Conservation (phyloP, 2,797 vertebrate genomes). For the Limosa lapponica region DNA sequence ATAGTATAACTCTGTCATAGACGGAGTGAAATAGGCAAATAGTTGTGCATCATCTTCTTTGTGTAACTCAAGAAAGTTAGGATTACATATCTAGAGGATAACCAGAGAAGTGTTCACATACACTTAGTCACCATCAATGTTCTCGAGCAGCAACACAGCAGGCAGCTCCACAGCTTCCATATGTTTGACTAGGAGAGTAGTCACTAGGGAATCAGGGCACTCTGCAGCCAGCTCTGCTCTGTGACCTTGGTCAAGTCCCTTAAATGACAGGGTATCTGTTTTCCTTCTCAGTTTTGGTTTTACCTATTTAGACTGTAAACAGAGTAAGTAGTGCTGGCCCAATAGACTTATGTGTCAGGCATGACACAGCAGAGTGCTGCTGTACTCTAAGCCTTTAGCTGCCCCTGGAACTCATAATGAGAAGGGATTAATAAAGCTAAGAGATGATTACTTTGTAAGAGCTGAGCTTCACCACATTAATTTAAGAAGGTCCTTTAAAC, state of each 20-base stretch:
- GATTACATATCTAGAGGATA: background rate
- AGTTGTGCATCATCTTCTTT: background rate
- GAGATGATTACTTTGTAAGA: background rate
- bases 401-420: background rate
- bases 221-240: background rate
- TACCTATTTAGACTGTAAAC: background rate
- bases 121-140: accelerated
- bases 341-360: accelerated
- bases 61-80: background rate
- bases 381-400: background rate
- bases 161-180: background rate
- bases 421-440: background rate
- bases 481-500: background rate
- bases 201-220: background rate
- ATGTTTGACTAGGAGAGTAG: background rate
- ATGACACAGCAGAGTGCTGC: background rate
- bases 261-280: background rate
- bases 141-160: background rate
- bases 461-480: background rate
- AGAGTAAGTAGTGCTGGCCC: background rate
- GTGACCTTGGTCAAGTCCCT: background rate
- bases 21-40: background rate
- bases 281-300: conserved; percentile 1
- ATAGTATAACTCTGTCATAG: background rate
- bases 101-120: background rate